Conservation (phyloP, 2,888 invertebrate genomes). For the Agriopis marginaria region DNA sequence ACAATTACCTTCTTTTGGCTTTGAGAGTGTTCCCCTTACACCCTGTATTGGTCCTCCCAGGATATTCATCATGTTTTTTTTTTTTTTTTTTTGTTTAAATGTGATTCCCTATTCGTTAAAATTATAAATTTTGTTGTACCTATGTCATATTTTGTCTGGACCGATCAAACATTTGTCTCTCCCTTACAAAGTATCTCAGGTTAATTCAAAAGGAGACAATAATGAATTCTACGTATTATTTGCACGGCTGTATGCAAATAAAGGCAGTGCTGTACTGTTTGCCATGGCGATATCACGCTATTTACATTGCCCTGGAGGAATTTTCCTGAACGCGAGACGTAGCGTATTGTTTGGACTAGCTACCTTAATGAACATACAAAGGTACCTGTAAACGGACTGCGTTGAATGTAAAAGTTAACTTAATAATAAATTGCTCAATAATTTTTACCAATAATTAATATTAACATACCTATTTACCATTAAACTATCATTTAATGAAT, state of each 20-base stretch:
- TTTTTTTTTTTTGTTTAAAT: too few species aligned
- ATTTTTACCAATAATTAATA: too few species aligned
- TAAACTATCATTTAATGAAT: too few species aligned
- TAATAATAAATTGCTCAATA: too few species aligned
- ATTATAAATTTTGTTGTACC: too few species aligned
- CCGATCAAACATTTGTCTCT: neutral
- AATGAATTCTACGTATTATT: constrained; percentile 13
- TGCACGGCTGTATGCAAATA: constrained; percentile 9
- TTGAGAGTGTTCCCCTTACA: too few species aligned
- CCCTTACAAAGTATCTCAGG: neutral
- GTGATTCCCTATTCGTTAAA: too few species aligned
- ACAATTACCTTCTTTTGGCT: too few species aligned
- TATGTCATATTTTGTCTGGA: too few species aligned
- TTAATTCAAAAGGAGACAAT: constrained; percentile 11
- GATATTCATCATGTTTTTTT: too few species aligned
- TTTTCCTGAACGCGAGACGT: neutral
- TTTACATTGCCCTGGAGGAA: constrained; percentile 7
- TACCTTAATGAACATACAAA: neutral
- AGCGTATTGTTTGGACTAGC: neutral
- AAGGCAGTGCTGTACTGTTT: constrained; percentile 16
- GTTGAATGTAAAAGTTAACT: neutral
- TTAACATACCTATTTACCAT: too few species aligned
- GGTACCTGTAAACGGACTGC: neutral
- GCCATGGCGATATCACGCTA: constrained; percentile 11
- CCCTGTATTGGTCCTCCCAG: too few species aligned